Conservation (phyloP, 2,113 vertebrate genomes). For the Elanoides forficatus region DNA sequence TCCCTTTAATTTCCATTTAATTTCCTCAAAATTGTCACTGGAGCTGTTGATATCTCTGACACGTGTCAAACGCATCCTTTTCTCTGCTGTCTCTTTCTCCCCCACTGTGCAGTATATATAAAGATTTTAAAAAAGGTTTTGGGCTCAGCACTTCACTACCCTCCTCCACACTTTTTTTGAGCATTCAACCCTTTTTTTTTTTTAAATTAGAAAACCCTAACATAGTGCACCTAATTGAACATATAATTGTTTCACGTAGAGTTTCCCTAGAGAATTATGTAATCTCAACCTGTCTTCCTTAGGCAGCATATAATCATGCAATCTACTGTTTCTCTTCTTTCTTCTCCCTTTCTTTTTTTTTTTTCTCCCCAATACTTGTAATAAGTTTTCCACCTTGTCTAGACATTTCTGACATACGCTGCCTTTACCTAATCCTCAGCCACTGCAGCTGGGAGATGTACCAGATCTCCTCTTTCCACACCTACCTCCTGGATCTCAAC, state of each 20-base stretch:
- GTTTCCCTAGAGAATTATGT: conserved; percentile 21
- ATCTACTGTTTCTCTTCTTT: background rate
- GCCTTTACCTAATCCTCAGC: background rate
- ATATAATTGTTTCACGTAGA: conserved; percentile 13
- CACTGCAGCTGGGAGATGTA: background rate
- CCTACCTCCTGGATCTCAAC: background rate
- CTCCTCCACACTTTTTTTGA: conserved; percentile 36
- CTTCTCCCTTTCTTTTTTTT: background rate
- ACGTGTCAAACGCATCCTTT: conserved; percentile 42
- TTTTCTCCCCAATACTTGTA: background rate
- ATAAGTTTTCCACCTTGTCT: conserved; percentile 31
- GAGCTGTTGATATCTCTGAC: conserved; percentile 53
- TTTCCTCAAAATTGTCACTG: conserved; percentile 49
- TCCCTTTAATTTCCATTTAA: conserved; percentile 60
- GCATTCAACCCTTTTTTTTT: background rate
- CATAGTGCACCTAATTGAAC: conserved; percentile 4
- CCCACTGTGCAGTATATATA: background rate
- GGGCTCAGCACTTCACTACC: conserved; percentile 16
- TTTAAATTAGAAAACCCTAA: background rate
- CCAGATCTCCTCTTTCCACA: background rate
- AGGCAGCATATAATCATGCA: background rate
- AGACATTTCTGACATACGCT: background rate
- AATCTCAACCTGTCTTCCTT: conserved; percentile 22
- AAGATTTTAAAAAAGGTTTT: conserved; percentile 13
- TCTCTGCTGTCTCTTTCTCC: conserved; percentile 32